Evolutionary conservation across 2,888 invertebrate species (phyloP).

Genomic region (Oxystoma pomonae): DNA sequence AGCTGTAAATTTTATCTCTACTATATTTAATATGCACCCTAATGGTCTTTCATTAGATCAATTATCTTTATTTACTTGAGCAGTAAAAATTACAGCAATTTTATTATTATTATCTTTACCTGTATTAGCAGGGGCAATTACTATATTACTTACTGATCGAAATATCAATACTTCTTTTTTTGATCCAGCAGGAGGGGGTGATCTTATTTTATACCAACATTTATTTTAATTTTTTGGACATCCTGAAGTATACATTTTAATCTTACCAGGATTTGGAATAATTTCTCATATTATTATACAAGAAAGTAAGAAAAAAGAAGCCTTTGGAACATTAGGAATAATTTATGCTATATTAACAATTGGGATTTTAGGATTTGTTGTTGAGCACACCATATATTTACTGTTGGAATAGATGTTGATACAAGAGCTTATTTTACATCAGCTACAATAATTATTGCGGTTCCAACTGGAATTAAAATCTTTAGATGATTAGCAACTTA

Average conservation of each 20-base stretch:
- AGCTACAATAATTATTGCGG: slow-evolving; percentile 82
- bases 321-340: slow-evolving; percentile 69
- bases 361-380: slow-evolving; percentile 78
- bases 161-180: slow-evolving; percentile 80
- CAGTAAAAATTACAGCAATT: slow-evolving; percentile 63
- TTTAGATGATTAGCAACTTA: slow-evolving; percentile 73
- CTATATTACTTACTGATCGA: slow-evolving; percentile 74
- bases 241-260: slow-evolving; percentile 83
- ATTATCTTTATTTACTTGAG: slow-evolving; percentile 70
- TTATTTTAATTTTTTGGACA: slow-evolving; percentile 88
- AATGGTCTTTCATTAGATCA: slow-evolving; percentile 58
- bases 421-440: slow-evolving; percentile 81
- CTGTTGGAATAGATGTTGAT: slow-evolving; percentile 78
- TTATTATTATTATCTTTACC: slow-evolving; percentile 66
- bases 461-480: slow-evolving; percentile 81
- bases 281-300: slow-evolving; percentile 76
- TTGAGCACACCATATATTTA: slow-evolving; percentile 87
- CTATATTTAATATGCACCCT: slow-evolving; percentile 68
- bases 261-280: slow-evolving; percentile 78
- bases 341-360: slow-evolving; percentile 82
- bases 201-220: slow-evolving; percentile 77
- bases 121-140: slow-evolving; percentile 75
- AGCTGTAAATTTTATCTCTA: slow-evolving; percentile 76
- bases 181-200: slow-evolving; percentile 75
- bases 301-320: slow-evolving; percentile 71